Evolutionary conservation across 2,113 vertebrate species (phyloP), one percentile per base, ranked within the genome.

Genomic region (Tenrec ecaudatus): DNA sequence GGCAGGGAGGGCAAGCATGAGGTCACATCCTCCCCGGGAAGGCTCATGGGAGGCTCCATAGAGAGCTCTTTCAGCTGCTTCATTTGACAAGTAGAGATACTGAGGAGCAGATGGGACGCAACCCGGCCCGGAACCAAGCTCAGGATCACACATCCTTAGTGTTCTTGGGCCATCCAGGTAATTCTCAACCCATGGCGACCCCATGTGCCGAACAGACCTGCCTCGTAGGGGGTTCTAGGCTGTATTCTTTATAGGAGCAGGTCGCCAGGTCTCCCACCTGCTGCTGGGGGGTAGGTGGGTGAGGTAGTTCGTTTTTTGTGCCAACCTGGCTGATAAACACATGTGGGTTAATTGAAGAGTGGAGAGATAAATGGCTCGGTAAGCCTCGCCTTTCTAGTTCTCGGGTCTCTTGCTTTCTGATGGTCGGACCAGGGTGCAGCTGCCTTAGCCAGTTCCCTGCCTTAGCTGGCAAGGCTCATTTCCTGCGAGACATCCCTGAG

Each of bases 51-150:
- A 69, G 22, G 40, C 8, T 33, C 57, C 27, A 85, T 2, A 53
- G 60, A 43, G 33, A 17, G n/a, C n/a, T 84, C 75, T 83, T 53
- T 53, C 58, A 86, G 58, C 3, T 38, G 68, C 33, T 38, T 94
- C 87, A 57, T 85, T 60, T 76, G 53, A 58, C 79, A 84, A 80
- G 73, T 4, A 12, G 47, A 68, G 75, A 95, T 62, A 79, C 58
- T 81, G 22, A 60, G 71, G 19, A 64, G 87, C 31, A 60, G 22
- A 43, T 38, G 57, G 47, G 66, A 86, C 84, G 40, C 78, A 43
- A 86, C 40, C 78, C 66, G 25, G 33, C 23, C 31, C 7, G 78
- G 75, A 91, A n/a, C 23, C 1, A 60, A 82, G 22, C 19, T 4
- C 76, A 69, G 58, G 40, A 43, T 36, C 36, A 3, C 36, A 3